phyloP scores from a whole-genome alignment of 2,113 vertebrate genomes.

The Bubo blakistoni region DNA sequence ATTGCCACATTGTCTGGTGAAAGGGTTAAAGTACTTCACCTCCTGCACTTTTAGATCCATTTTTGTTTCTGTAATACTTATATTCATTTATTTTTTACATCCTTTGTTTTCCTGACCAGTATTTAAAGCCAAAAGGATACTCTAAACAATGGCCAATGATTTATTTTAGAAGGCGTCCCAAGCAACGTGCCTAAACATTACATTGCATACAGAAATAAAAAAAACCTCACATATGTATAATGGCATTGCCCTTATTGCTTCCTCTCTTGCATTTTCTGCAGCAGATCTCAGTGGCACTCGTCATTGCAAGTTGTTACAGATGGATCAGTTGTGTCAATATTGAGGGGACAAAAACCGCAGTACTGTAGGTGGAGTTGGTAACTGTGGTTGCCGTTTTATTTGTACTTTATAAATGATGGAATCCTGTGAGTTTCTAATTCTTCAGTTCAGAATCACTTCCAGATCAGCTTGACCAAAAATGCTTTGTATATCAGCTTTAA shows the following conservation, averaged over 20 bases:
- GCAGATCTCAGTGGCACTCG: background rate
- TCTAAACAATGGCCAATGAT: constrained; percentile 75
- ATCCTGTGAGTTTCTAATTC: background rate
- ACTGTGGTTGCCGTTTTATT: background rate
- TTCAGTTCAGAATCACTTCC: background rate
- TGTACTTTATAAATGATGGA: background rate
- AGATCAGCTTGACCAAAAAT: background rate
- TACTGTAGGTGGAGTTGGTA: background rate
- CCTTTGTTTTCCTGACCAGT: constrained; percentile 78
- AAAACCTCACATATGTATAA: constrained; percentile 1
- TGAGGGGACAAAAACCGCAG: background rate
- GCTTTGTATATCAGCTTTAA: background rate
- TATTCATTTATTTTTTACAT: constrained; percentile 78
- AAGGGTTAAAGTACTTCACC: constrained; percentile 74
- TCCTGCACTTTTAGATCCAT: constrained; percentile 78
- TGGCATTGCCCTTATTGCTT: constrained; percentile 56
- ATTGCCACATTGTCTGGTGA: constrained; percentile 75
- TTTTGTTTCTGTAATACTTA: constrained; percentile 78
- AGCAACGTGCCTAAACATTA: constrained; percentile 80
- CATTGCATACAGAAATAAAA: constrained; percentile 80
- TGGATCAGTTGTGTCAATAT: background rate
- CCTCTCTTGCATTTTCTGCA: constrained; percentile 13
- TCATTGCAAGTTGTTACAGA: background rate
- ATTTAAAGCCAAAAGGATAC: constrained; percentile 81
- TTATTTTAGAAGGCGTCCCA: constrained; percentile 76